Evolutionary conservation across 2,888 invertebrate genomes (phyloP).

Genomic region (Macrosoma leucophasiata): DNA sequence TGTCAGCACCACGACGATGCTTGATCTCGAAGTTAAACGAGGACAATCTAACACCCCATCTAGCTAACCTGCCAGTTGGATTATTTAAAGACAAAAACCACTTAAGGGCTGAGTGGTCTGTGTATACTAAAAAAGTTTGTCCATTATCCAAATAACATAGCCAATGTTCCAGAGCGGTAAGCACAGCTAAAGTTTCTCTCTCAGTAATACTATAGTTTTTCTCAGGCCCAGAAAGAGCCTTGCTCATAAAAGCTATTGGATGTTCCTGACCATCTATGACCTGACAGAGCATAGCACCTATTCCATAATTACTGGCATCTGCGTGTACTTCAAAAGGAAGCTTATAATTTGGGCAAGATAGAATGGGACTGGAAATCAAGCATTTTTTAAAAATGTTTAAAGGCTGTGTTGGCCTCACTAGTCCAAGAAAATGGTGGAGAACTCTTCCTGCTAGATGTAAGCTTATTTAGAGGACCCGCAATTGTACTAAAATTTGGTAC

Average conservation of each 20-base stretch:
- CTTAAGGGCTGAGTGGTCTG: conserved; percentile 20
- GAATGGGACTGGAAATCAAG: conserved; percentile 19
- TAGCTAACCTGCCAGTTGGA: conserved; percentile 25
- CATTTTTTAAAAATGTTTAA: conserved; percentile 16
- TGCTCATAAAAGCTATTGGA: conserved; percentile 18
- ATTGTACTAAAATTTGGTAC: conserved; percentile 26
- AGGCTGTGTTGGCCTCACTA: conserved; percentile 19
- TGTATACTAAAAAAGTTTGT: conserved; percentile 10
- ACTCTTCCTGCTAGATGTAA: conserved; percentile 22
- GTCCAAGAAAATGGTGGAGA: conserved; percentile 24
- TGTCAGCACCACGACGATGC: conserved; percentile 23
- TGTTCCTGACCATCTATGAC: conserved; percentile 11
- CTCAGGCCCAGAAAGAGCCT: conserved; percentile 11
- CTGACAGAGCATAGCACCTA: conserved; percentile 20
- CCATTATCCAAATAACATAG: conserved; percentile 17
- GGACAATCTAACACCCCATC: conserved; percentile 28
- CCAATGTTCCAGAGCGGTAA: conserved; percentile 17
- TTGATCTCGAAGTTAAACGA: too few relatives aligned
- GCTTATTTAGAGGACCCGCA: conserved; percentile 23
- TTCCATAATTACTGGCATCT: conserved; percentile 18
- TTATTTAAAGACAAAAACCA: conserved; percentile 15
- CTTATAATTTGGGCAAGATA: conserved; percentile 22
- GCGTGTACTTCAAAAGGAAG: conserved; percentile 23
- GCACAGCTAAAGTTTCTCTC: conserved; percentile 18
- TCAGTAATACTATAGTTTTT: conserved; percentile 19